These are phyloP conservation scores for Drosophila testacea DNA, from an alignment of 2,888 invertebrate genomes.

Conservation along the genomic window DNA sequence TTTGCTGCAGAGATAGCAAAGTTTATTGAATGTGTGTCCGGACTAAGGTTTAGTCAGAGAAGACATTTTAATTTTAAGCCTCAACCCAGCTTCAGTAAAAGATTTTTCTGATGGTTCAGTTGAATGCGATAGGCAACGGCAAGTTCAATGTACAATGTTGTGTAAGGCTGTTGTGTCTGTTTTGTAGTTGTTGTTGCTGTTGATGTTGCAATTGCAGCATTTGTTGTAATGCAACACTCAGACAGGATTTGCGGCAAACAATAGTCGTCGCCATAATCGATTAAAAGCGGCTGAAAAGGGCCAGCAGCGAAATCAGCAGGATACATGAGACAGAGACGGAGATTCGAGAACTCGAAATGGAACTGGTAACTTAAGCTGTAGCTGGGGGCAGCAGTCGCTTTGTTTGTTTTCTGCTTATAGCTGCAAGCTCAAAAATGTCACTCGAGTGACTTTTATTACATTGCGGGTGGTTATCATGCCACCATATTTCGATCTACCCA, in stretches of 20 bases:
- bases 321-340: constrained; percentile 13
- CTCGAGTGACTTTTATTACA: constrained; percentile 80
- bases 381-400: constrained; percentile 45
- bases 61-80: constrained; percentile 49
- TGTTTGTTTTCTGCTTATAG: constrained; percentile 72
- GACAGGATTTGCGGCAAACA: constrained; percentile 76
- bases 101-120: constrained; percentile 33
- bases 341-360: background rate
- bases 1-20: constrained; percentile 55
- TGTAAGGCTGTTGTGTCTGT: constrained; percentile 25
- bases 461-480: constrained; percentile 26
- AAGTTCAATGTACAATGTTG: constrained; percentile 76
- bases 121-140: constrained; percentile 51
- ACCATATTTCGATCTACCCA: background rate
- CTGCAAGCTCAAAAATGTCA: constrained; percentile 80
- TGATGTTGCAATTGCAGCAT: constrained; percentile 28
- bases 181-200: constrained; percentile 12
- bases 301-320: constrained; percentile 30
- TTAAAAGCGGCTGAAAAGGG: constrained; percentile 69
- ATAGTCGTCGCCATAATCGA: constrained; percentile 72
- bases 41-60: constrained; percentile 19
- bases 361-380: constrained; percentile 6
- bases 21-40: constrained; percentile 60
- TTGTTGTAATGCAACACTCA: constrained; percentile 67
- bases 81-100: background rate